Evolutionary conservation across 2,113 vertebrate species (phyloP), one percentile per base, ranked within the genome.

Genomic region (Protobothrops mucrosquamatus): DNA sequence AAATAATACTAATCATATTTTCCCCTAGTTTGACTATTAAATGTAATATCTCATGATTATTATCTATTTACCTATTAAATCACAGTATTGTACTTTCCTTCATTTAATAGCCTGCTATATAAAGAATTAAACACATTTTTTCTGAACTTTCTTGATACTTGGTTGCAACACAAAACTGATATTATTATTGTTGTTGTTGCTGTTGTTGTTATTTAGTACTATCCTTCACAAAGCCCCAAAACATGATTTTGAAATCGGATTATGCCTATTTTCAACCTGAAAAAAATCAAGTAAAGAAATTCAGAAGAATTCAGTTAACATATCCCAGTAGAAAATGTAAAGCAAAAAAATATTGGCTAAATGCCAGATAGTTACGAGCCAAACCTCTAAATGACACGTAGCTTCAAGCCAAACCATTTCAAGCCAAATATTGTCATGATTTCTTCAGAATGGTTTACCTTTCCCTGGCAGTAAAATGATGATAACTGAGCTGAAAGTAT

Each of bases 391-490:
- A 81, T 43, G 74, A 81, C 74, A 81, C 39, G 74, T 34, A 43
- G 74, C 34, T 81, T 81, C 74, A 22, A 81, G 74, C 74, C 74
- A 81, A 81, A 81, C 3, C 34, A 43, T 91, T 24, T 24, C 93
- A 85, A 91, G 43, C 94, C 91, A 74, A 74, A 39, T 61, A 92
- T 69, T 56, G 43, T 48, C 54, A 90, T 92, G 90, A 90, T 92
- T 94, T 91, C 54, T 24, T 93, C 88, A 48, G n/a, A 2, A 92
- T 92, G 92, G 43, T 64, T 93, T 64, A 29, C 24, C 74, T 94
- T 90, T 85, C 93, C 95, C 91, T 93, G 88, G 92, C 22, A 94
- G 43, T 81, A 92, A 94, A 94, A 91, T 95, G 95, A 94, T 87
- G 91, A 95, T 85, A 12, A 18, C 61, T 4, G 34, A 51, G 43